Evolutionary conservation across 2,113 vertebrate species (phyloP).

Genomic region (Boleophthalmus pectinirostris): DNA sequence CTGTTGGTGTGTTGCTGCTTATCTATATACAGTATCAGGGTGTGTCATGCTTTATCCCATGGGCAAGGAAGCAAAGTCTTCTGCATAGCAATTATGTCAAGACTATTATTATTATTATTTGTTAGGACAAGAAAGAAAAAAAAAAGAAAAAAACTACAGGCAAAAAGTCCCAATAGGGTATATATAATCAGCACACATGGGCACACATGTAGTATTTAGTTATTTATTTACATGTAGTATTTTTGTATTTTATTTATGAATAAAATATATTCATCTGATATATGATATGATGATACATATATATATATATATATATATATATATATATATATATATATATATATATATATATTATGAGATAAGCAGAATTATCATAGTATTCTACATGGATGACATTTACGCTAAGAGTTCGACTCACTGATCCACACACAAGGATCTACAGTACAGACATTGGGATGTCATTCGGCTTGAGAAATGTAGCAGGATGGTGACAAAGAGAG

Average conservation of each 20-base stretch:
- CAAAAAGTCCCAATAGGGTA: neutral
- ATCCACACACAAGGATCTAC: no score
- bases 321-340: no score
- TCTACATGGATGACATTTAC: no score
- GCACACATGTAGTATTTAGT: neutral
- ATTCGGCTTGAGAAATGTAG: no score
- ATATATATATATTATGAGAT: no score
- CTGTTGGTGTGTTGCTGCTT: neutral
- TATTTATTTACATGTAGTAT: neutral
- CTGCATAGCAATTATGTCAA: neutral
- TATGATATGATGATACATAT: no score
- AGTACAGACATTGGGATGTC: no score
- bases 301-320: no score
- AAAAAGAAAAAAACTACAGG: neutral
- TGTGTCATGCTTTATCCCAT: neutral
- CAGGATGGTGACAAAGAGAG: no score
- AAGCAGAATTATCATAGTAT: no score
- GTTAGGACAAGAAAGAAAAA: neutral
- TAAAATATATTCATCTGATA: neutral
- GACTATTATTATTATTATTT: neutral
- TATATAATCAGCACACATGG: neutral
- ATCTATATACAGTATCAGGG: neutral
- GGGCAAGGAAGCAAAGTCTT: neutral
- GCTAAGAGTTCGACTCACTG: no score
- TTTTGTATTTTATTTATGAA: neutral